Percentiles rank a stretch among this genome's conserved stretches.
These are phyloP conservation scores for Drosophila heteroneura DNA, from an alignment of 2,888 invertebrate genomes.

Conservation along the genomic window DNA sequence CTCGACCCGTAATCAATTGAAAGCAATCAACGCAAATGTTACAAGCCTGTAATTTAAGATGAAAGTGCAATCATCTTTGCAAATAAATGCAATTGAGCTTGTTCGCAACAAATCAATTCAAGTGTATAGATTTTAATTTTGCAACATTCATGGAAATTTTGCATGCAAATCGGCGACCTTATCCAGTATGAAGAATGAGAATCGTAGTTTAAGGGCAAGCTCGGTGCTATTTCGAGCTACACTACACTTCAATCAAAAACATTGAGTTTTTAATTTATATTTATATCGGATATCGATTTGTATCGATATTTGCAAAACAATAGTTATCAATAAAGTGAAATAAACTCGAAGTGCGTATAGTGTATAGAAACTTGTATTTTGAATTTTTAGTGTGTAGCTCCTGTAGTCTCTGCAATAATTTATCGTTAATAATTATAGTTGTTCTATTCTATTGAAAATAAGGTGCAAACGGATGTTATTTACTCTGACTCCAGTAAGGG, in stretches of 20 bases:
- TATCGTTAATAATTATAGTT: not conserved
- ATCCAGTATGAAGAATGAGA: not conserved
- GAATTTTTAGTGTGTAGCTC: not conserved
- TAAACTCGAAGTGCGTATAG: too few species aligned
- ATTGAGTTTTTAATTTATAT: too few species aligned
- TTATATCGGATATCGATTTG: too few species aligned
- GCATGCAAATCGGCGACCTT: not conserved
- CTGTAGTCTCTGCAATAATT: not conserved
- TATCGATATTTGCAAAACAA: too few species aligned
- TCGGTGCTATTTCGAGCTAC: too few species aligned
- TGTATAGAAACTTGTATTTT: too few species aligned
- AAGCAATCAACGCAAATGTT: constrained; percentile 52
- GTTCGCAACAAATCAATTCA: constrained; percentile 5
- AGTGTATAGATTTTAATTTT: not conserved
- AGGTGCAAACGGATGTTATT: too few species aligned
- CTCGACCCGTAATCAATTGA: constrained; percentile 49
- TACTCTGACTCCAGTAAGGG: not conserved
- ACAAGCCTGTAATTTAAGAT: constrained; percentile 10
- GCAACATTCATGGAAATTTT: not conserved
- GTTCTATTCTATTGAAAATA: too few species aligned
- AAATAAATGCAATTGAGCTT: constrained; percentile 26
- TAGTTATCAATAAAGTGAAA: not conserved
- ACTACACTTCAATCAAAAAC: too few species aligned
- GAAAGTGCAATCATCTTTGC: constrained; percentile 22
- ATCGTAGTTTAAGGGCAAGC: not conserved